phyloP scores from a whole-genome alignment of 2,888 invertebrate genomes.

The Steromphala cineraria region DNA sequence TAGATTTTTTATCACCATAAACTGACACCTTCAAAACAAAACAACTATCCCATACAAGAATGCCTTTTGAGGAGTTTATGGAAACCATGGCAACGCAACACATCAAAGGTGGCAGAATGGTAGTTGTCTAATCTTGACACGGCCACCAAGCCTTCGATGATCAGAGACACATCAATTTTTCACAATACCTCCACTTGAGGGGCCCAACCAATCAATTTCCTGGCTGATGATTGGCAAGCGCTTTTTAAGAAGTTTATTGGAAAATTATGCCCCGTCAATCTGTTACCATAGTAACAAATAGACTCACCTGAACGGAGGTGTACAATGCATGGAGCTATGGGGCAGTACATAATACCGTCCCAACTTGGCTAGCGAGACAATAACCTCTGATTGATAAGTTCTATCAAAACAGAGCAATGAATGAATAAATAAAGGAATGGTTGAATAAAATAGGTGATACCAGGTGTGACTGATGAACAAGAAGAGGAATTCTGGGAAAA shows the following conservation, averaged over 20 bases:
- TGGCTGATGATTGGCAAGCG: background rate
- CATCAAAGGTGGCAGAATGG: background rate
- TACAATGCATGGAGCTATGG: background rate
- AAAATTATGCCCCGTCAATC: slow-evolving; percentile 14
- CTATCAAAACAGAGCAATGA: no score
- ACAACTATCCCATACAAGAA: no score
- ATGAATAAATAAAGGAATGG: no score
- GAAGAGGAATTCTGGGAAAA: no score
- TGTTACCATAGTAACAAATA: slow-evolving; percentile 6
- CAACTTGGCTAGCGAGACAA: no score
- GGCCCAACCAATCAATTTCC: background rate
- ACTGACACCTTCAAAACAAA: no score
- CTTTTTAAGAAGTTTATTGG: slow-evolving; percentile 18
- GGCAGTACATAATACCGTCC: background rate
- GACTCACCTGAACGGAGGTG: background rate
- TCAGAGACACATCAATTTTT: slow-evolving; percentile 15
- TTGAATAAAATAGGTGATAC: no score
- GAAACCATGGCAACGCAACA: slow-evolving; percentile 7
- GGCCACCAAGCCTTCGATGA: background rate
- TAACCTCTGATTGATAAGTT: no score
- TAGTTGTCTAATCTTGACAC: slow-evolving; percentile 14
- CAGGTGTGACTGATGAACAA: no score
- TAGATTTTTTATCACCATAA: no score
- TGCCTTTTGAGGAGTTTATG: background rate
- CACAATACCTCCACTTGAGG: slow-evolving; percentile 13